These are phyloP conservation scores for Cotesia congregata DNA, from an alignment of 2,888 invertebrate species.

Conservation along the genomic window DNA sequence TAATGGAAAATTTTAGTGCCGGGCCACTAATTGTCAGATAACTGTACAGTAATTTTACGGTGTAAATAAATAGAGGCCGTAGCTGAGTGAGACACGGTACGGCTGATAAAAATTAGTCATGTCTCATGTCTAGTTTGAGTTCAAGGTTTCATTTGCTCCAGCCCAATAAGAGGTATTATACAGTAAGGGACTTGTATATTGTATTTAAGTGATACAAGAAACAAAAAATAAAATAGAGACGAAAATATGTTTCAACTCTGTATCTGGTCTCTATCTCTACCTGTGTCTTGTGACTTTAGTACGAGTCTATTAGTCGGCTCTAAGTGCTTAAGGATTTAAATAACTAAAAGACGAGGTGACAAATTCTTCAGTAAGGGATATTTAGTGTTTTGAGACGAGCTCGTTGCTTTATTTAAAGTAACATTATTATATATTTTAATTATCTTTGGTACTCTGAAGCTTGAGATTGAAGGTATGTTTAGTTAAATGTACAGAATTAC, in stretches of 20 bases:
- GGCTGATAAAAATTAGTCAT: constrained; percentile 2
- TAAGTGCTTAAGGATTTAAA: not conserved
- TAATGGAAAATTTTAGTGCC: constrained; percentile 8
- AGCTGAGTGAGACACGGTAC: not conserved
- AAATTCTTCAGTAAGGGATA: constrained; percentile 34
- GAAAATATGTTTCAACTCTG: no score
- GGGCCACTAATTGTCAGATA: not conserved
- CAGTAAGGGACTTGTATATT: not conserved
- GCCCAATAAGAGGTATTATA: not conserved
- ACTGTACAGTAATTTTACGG: not conserved
- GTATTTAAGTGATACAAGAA: constrained; percentile 7
- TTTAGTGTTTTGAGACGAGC: no score
- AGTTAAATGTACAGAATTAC: no score
- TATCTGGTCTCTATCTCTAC: no score
- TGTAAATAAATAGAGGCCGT: not conserved
- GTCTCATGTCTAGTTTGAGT: not conserved
- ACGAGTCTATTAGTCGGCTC: not conserved
- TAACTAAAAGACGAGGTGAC: constrained; percentile 36
- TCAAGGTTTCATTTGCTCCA: not conserved
- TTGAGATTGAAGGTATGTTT: no score
- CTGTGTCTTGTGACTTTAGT: not conserved
- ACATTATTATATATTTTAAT: no score
- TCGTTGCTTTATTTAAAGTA: no score
- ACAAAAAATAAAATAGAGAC: not conserved
- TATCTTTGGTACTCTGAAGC: no score